A percentile compares a stretch with the other conserved stretches of the same genome.
These are phyloP conservation scores for Gonocerus acuteangulatus DNA, from an alignment of 2,888 invertebrate genomes.

Conservation along the genomic window DNA sequence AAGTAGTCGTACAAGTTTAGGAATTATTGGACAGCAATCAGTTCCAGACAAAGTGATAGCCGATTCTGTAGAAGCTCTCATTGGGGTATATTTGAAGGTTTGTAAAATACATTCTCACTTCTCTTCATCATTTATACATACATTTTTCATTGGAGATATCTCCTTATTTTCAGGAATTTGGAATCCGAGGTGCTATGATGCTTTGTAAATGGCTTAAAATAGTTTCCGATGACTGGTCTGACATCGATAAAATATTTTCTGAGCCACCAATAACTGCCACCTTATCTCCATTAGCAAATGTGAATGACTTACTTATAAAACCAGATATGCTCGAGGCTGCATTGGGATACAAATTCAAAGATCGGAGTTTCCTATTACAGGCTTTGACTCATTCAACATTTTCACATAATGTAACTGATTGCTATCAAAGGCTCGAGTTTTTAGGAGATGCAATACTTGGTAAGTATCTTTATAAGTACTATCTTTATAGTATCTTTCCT, in stretches of 20 bases:
- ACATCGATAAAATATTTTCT: slow-evolving; percentile 42
- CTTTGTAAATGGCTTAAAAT: slow-evolving; percentile 60
- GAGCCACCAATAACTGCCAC: slow-evolving; percentile 30
- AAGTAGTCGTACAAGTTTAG: not conserved
- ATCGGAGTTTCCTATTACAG: slow-evolving; percentile 74
- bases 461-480: slow-evolving; percentile 40
- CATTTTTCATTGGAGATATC: no score
- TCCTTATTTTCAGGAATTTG: slow-evolving; percentile 52
- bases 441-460: slow-evolving; percentile 81
- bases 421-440: slow-evolving; percentile 87
- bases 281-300: not conserved
- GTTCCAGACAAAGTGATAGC: slow-evolving; percentile 62
- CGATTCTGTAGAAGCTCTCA: slow-evolving; percentile 77
- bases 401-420: slow-evolving; percentile 59
- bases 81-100: slow-evolving; percentile 63
- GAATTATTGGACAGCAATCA: slow-evolving; percentile 28
- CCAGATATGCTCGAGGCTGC: slow-evolving; percentile 51
- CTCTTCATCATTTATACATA: no score
- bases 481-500: no score
- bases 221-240: slow-evolving; percentile 39
- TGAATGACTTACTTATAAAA: slow-evolving; percentile 13
- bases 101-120: not conserved
- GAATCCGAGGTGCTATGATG: slow-evolving; percentile 48
- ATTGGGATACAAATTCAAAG: slow-evolving; percentile 68
- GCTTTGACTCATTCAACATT: slow-evolving; percentile 91